Conservation (phyloP, 2,797 vertebrate species). For the Alca torda region DNA sequence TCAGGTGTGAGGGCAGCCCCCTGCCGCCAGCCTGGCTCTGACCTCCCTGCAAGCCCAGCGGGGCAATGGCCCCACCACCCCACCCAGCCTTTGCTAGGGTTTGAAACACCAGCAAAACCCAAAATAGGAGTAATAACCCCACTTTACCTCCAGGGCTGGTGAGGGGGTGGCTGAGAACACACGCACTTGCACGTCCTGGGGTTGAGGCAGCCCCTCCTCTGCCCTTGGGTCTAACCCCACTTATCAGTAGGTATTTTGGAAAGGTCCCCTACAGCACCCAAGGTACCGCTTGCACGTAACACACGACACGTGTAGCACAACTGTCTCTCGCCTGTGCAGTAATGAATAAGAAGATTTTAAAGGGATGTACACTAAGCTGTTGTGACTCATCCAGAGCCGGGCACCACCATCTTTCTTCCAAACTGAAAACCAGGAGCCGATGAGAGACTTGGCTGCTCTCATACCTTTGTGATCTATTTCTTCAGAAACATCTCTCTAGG, state of each 20-base stretch:
- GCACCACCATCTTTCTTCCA: neutral
- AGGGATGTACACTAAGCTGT: neutral
- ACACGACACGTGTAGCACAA: neutral
- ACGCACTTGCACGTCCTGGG: neutral
- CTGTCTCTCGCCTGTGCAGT: rapidly evolving
- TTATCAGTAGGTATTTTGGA: neutral
- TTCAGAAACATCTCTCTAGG: neutral
- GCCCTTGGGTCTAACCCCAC: neutral
- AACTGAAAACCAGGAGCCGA: neutral
- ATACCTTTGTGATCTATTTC: neutral
- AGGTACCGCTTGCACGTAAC: rapidly evolving
- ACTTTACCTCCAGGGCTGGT: neutral
- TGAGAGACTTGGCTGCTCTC: neutral
- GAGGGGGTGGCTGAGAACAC: neutral
- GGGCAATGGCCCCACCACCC: rapidly evolving
- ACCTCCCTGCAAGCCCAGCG: rapidly evolving
- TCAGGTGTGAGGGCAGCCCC: rapidly evolving
- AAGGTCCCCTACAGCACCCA: neutral
- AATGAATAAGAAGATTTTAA: neutral
- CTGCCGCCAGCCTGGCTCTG: rapidly evolving
- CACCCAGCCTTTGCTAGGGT: neutral
- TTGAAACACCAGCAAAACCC: neutral
- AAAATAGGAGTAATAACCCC: neutral
- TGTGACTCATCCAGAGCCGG: neutral
- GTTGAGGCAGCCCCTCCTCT: neutral